A percentile compares a stretch with the other conserved stretches of the same genome.
Evolutionary conservation across 1,140 invertebrate species (phyloP).

Genomic region (Neelides sp.): DNA sequence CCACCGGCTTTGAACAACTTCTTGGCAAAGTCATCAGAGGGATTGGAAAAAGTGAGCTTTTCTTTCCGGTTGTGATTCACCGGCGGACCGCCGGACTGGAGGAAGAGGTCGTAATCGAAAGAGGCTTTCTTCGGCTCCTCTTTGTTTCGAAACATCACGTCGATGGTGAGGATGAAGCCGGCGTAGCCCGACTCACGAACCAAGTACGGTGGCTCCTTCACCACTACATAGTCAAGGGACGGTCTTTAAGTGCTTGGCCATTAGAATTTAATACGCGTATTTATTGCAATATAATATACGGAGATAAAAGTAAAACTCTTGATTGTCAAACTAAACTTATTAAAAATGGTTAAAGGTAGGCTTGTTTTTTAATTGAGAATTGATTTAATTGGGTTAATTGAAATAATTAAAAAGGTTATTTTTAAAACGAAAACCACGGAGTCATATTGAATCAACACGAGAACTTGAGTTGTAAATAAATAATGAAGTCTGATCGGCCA

Average conservation of each 20-base stretch:
- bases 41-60: slow-evolving; percentile 67
- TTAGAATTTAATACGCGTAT: too few relatives aligned
- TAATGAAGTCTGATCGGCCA: too few relatives aligned
- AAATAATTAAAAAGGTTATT: too few relatives aligned
- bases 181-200: slow-evolving; percentile 89
- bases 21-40: slow-evolving; percentile 73
- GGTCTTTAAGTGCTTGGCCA: not conserved
- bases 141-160: slow-evolving; percentile 75
- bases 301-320: too few relatives aligned
- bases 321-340: too few relatives aligned
- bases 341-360: too few relatives aligned
- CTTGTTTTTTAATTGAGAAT: too few relatives aligned
- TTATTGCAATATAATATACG: too few relatives aligned
- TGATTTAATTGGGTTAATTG: too few relatives aligned
- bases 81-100: slow-evolving; percentile 58
- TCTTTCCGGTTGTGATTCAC: slow-evolving; percentile 52
- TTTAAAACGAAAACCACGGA: too few relatives aligned
- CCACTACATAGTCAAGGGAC: slow-evolving; percentile 44
- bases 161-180: slow-evolving; percentile 77
- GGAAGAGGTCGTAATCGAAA: slow-evolving; percentile 72
- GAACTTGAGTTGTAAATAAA: too few relatives aligned
- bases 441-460: too few relatives aligned
- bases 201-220: slow-evolving; percentile 81
- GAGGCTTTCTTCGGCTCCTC: slow-evolving; percentile 77
- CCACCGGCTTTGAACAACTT: slow-evolving; percentile 80